Base-by-base conservation (phyloP, 2,797 vertebrate genomes). In the Sibirionetta formosa region DNA sequence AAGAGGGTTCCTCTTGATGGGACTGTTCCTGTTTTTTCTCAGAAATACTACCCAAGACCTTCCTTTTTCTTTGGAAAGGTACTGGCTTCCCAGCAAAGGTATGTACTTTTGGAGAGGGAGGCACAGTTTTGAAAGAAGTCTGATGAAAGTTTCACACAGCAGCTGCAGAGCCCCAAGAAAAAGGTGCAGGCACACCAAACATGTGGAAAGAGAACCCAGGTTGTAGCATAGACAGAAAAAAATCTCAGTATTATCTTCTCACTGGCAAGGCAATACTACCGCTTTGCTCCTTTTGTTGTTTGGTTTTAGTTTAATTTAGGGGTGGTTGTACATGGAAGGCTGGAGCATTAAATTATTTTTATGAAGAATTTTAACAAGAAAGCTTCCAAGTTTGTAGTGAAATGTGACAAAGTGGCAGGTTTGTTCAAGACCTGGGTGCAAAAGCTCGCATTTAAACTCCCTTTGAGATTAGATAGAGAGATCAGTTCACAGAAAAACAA, bases 291-390 rank as follows among this genome's bases (percentile, higher is more conserved):
- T 50, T 50, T 26, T 50, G 23, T 50, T 50, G 22, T 24, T 26
- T 50, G 48, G 50, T 27, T 51, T 51, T 51, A 8, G 14, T 51
- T 51, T 51, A 26, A 51, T 26, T 50, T 26, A 27, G 50, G 14
- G 7, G 0, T n/a, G 42, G 60, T n/a, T 42, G 24, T 4, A 0
- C 36, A 14, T 11, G n/a, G 35, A 36, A 44, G 72, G 44, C 1
- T 82, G 31, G 48, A 90, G 31, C 16, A 71, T n/a, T 8, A 51
- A 68, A 2, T 19, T 26, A 11, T 5, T 1, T 61, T 29, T 51
- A 69, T 63, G 58, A 63, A 78, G 17, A 6, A 66, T 36, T 23
- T 94, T 42, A 88, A 91, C 22, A 89, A 69, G 5, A 31, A 50
- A 78, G 40, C 9, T 60, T 50, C 44, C 40, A 63, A 42, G 23